These are phyloP conservation scores for Myripristis jacobus DNA, from an alignment of 2,797 vertebrate genomes.

Conservation along the genomic window DNA sequence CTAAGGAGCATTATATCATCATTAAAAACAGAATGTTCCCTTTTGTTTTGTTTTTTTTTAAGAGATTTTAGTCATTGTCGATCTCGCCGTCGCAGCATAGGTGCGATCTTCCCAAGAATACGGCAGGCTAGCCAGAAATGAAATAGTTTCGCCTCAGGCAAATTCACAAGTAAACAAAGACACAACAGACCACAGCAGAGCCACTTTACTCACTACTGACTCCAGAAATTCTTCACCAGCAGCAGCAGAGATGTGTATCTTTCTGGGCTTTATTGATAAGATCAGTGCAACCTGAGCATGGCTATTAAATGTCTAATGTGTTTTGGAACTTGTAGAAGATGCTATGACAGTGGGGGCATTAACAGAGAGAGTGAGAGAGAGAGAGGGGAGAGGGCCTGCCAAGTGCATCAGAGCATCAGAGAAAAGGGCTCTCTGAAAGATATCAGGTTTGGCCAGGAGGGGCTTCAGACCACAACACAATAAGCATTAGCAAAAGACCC, in stretches of 20 bases:
- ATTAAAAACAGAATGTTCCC: slow-evolving; percentile 44
- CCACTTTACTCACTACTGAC: slow-evolving; percentile 43
- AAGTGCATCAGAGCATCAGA: slow-evolving; percentile 80
- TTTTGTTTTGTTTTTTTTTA: slow-evolving; percentile 31
- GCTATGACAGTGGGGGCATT: slow-evolving; percentile 80
- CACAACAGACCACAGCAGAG: slow-evolving; percentile 47
- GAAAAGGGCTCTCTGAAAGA: slow-evolving; percentile 74
- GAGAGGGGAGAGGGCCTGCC: slow-evolving; percentile 57
- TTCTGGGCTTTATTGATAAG: slow-evolving; percentile 77
- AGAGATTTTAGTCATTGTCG: slow-evolving; percentile 15
- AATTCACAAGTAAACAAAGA: slow-evolving; percentile 52
- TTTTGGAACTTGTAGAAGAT: slow-evolving; percentile 81
- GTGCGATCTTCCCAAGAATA: slow-evolving; percentile 28
- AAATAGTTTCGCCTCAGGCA: slow-evolving; percentile 27
- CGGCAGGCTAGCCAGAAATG: slow-evolving; percentile 24
- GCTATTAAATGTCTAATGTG: slow-evolving; percentile 86
- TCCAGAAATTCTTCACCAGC: slow-evolving; percentile 64
- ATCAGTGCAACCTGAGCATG: slow-evolving; percentile 81
- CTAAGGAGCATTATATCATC: slow-evolving; percentile 50
- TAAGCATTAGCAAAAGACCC: slow-evolving; percentile 43
- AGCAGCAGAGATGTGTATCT: slow-evolving; percentile 73
- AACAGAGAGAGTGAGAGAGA: slow-evolving; percentile 39
- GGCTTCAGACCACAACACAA: slow-evolving; percentile 71
- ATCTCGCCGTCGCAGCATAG: slow-evolving; percentile 26
- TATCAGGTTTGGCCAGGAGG: slow-evolving; percentile 81